Base-by-base conservation (phyloP, 2,113 vertebrate genomes). In the Ochotona princeps region DNA sequence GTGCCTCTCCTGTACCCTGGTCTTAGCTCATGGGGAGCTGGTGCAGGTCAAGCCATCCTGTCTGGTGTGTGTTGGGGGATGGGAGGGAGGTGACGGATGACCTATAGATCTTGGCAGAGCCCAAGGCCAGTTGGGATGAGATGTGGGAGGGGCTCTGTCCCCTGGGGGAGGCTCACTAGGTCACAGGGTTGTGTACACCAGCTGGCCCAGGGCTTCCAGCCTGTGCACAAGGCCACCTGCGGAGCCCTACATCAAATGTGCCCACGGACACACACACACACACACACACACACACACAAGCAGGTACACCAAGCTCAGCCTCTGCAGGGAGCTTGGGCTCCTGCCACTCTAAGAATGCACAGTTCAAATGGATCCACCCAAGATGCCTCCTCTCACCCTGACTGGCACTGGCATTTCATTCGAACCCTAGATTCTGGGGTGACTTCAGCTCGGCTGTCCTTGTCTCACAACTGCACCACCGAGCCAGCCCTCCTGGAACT, bases 401-500 rank as follows among this genome's bases (percentile, higher is more conserved):
- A 78, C 84, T 4, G 20, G 78, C 61, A 26, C 63, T 75, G 57
- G 23, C n/a, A n/a, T 63, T 70, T 94, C 92, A 73, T 65, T 73
- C 0, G 78, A 54, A 79, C 88, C 79, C 90, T 14, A 32, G 72
- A 90, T 66, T 47, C 82, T 10, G 44, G 5, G 69, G 72, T 7
- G 21, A 61, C 61, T 89, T 70, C 91, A 66, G 73, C 70, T 18
- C 47, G 49, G 32, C 49, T 21, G 47, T 18, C n/a, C 93, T 57
- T 44, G 51, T 76, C 81, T 75, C 28, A 67, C 32, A 65, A 60
- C 87, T 60, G 84, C 73, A 35, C 76, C 18, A 17, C 54, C 49
- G 83, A 81, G 51, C 88, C 90, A 69, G 92, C 94, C 60, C 73
- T 74, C 75, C 92, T 90, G 54, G 93, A 90, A 94, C 95, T 94